phyloP scores from a whole-genome alignment of 2,888 invertebrate genomes.

The Thecocarcelia acutangulata region DNA sequence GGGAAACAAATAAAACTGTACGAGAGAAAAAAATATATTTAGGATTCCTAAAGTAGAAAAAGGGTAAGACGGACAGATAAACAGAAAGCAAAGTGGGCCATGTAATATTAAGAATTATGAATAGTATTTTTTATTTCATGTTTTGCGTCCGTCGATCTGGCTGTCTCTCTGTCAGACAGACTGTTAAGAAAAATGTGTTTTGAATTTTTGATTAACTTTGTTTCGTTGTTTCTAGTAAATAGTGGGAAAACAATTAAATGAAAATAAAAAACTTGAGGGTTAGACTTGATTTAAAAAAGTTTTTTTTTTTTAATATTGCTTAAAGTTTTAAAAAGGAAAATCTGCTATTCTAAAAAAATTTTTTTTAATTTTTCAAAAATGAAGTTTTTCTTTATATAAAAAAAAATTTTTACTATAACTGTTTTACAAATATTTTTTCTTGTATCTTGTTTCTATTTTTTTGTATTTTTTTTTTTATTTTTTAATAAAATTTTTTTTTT shows the following conservation, averaged over 20 bases:
- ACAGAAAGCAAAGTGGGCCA: constrained; percentile 57
- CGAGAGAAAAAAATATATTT: constrained; percentile 33
- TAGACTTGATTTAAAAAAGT: background rate
- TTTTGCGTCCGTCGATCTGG: constrained; percentile 43
- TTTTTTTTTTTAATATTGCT: background rate
- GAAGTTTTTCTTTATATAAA: too few species aligned
- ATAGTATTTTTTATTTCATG: constrained; percentile 55
- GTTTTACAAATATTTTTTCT: too few species aligned
- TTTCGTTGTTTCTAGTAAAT: constrained; percentile 11
- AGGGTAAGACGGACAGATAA: constrained; percentile 2
- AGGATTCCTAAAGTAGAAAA: constrained; percentile 47
- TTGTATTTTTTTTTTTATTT: too few species aligned
- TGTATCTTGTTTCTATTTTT: too few species aligned
- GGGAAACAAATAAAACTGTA: constrained; percentile 50
- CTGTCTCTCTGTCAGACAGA: constrained; percentile 27
- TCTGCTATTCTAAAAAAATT: too few species aligned
- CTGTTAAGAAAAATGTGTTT: constrained; percentile 44
- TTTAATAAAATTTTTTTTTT: too few species aligned
- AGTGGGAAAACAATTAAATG: constrained; percentile 49
- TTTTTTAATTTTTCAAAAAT: too few species aligned
- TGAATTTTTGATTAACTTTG: constrained; percentile 64
- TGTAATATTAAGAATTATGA: constrained; percentile 67
- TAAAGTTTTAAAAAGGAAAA: too few species aligned
- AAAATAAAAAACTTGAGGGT: constrained; percentile 29
- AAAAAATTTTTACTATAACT: too few species aligned